Evolutionary conservation across 1,140 invertebrate genomes (phyloP).

Genomic region (Cotesia typhae): DNA sequence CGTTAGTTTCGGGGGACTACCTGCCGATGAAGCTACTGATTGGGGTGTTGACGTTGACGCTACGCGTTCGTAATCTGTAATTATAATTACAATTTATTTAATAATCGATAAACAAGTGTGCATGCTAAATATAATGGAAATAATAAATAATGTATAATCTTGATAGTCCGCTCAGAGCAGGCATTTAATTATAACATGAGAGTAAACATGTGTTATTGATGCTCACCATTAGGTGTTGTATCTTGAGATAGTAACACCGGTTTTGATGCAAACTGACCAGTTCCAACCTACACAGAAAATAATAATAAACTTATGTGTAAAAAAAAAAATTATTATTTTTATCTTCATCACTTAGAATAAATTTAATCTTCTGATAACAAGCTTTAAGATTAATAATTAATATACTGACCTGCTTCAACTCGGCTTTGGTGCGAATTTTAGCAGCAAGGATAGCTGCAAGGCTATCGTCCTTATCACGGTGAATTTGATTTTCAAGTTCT

Average conservation of each 20-base stretch:
- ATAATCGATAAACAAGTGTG: not conserved
- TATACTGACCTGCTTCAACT: conserved; percentile 74
- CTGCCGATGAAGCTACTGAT: conserved; percentile 54
- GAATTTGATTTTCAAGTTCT: conserved; percentile 57
- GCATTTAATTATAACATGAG: conserved; percentile 6
- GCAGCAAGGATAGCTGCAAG: conserved; percentile 70
- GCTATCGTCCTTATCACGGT: conserved; percentile 65
- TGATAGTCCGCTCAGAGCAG: not conserved
- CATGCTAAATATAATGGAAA: not conserved
- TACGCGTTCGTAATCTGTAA: conserved; percentile 50
- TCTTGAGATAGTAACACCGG: conserved; percentile 46
- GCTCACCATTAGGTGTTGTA: conserved; percentile 52
- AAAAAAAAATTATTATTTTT: conserved; percentile 20
- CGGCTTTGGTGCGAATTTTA: conserved; percentile 82
- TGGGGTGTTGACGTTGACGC: conserved; percentile 58
- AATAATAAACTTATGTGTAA: conserved; percentile 25
- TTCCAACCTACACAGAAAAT: conserved; percentile 49
- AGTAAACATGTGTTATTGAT: conserved; percentile 2
- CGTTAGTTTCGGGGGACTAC: conserved; percentile 66
- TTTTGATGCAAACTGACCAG: conserved; percentile 53
- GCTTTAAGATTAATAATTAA: not conserved
- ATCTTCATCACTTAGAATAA: not conserved
- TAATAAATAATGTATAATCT: not conserved
- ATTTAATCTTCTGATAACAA: conserved; percentile 3
- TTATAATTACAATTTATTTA: conserved; percentile 8